These are phyloP conservation scores for Gopherus evgoodei DNA, from an alignment of 2,113 vertebrate genomes.

Conservation along the genomic window DNA sequence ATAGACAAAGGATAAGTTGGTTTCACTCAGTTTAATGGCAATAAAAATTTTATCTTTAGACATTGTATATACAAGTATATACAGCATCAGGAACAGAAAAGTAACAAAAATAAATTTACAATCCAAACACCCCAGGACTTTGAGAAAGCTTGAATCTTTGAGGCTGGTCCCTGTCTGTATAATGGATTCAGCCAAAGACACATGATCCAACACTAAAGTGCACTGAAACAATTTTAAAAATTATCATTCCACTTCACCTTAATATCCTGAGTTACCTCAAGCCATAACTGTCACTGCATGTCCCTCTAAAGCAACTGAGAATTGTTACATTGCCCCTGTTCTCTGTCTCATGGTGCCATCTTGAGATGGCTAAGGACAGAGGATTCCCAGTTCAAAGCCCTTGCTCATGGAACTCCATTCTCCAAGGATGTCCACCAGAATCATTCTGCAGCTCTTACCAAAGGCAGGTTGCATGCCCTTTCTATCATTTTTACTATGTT, in stretches of 20 bases:
- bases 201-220: background rate
- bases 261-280: background rate
- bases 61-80: background rate
- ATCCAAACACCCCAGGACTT: background rate
- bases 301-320: background rate
- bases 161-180: background rate
- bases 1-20: background rate
- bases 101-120: rapidly evolving
- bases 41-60: conserved; percentile 7
- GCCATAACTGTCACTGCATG: background rate
- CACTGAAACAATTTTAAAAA: background rate
- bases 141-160: background rate
- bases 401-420: background rate
- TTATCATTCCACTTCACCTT: background rate
- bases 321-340: background rate
- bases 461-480: background rate
- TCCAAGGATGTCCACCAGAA: background rate
- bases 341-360: background rate
- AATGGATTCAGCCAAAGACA: conserved; percentile 1
- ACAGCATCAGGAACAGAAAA: background rate
- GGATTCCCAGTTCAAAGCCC: background rate
- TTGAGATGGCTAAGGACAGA: background rate
- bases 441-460: background rate
- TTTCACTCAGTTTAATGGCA: background rate
- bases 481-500: rapidly evolving